These are phyloP conservation scores for Ladona fulva DNA, from an alignment of 1,140 invertebrate genomes.

Conservation along the genomic window DNA sequence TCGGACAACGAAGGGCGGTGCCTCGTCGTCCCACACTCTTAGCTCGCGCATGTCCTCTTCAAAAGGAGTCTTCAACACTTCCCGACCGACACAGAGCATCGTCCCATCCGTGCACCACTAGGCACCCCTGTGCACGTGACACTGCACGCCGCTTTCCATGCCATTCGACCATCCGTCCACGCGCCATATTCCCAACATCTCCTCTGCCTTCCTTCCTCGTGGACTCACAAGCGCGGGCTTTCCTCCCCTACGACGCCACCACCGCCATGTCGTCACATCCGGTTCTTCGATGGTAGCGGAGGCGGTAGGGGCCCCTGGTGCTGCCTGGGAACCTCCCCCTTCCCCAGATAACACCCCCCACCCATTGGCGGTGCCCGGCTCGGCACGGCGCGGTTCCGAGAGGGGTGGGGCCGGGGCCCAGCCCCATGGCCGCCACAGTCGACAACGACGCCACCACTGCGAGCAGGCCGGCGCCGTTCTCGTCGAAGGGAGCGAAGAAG, in stretches of 20 bases:
- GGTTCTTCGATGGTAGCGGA: background rate
- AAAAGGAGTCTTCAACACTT: background rate
- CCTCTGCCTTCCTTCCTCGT: conserved; percentile 14
- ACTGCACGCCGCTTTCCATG: conserved; percentile 13
- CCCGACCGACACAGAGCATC: background rate
- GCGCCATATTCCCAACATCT: conserved; percentile 18
- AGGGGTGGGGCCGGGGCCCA: conserved; percentile 30
- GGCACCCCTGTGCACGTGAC: background rate
- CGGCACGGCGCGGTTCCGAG: conserved; percentile 4
- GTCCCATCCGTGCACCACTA: conserved; percentile 14
- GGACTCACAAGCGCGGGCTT: conserved; percentile 15
- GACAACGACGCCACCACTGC: conserved; percentile 34
- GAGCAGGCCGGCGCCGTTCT: too few species aligned
- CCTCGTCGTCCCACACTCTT: background rate
- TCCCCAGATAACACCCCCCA: conserved; percentile 36
- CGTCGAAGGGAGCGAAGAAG: too few species aligned
- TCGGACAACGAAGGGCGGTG: background rate
- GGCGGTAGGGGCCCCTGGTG: background rate
- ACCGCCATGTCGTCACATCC: conserved; percentile 1
- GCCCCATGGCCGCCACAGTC: conserved; percentile 30
- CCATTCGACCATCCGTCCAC: conserved; percentile 16
- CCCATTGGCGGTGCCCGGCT: background rate
- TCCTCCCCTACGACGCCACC: conserved; percentile 8
- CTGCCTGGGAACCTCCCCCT: conserved; percentile 33
- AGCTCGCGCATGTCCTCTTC: background rate